Percentiles rank a stretch among this genome's conserved stretches.
Evolutionary conservation across 2,113 vertebrate genomes (phyloP).

Genomic region (Heliornis fulica): DNA sequence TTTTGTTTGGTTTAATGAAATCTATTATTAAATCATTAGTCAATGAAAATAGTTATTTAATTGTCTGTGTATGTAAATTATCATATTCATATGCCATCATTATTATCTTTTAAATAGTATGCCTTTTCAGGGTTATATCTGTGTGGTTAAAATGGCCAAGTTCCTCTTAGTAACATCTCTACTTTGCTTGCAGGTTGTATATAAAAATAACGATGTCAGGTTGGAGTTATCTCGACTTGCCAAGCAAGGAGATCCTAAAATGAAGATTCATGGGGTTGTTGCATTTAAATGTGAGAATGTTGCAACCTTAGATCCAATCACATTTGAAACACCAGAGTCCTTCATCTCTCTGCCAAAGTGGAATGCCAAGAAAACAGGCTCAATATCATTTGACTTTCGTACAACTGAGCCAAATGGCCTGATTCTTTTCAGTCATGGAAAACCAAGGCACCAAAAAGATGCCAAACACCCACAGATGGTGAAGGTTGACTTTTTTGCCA

Average conservation of each 20-base stretch:
- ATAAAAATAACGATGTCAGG: conserved; percentile 97
- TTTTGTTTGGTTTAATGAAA: conserved; percentile 11
- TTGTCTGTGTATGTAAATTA: not conserved
- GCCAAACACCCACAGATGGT: conserved; percentile 89
- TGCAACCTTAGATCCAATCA: conserved; percentile 95
- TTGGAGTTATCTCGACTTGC: conserved; percentile 94
- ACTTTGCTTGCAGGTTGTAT: conserved; percentile 86
- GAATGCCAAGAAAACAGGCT: conserved; percentile 98
- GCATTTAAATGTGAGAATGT: conserved; percentile 99
- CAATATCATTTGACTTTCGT: conserved; percentile 97
- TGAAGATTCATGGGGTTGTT: conserved; percentile 95
- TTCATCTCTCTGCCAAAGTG: conserved; percentile 94
- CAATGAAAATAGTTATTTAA: not conserved
- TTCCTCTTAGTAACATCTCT: not conserved
- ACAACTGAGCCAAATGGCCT: conserved; percentile 97
- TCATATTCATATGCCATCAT: not conserved
- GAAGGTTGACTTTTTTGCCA: conserved; percentile 98
- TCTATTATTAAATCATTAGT: not conserved
- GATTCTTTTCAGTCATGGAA: conserved; percentile 95
- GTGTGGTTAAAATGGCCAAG: not conserved
- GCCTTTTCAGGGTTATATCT: not conserved
- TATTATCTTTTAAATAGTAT: not conserved
- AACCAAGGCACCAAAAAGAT: conserved; percentile 92
- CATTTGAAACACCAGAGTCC: conserved; percentile 96
- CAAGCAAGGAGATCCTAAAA: conserved; percentile 92